A percentile compares a stretch with the other conserved stretches of the same genome.
phyloP scores from a whole-genome alignment of 2,797 vertebrate species.

The Podarcis lilfordi region DNA sequence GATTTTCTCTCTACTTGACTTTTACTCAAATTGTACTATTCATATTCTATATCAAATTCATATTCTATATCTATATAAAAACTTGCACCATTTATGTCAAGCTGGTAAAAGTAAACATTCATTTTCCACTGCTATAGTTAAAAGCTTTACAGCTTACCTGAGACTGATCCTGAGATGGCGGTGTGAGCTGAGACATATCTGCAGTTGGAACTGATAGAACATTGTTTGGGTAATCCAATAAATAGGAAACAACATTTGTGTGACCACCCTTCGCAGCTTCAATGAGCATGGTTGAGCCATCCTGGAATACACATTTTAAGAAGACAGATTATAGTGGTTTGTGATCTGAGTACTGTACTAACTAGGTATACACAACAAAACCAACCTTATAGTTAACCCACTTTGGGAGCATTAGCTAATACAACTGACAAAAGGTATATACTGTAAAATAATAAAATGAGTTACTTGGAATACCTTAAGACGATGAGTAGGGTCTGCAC shows the following conservation, averaged over 20 bases:
- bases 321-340: slow-evolving; percentile 60
- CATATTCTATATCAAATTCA: not conserved
- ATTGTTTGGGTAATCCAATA: slow-evolving; percentile 99
- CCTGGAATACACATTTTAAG: slow-evolving; percentile 78
- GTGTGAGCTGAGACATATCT: slow-evolving; percentile 94
- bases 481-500: slow-evolving; percentile 97
- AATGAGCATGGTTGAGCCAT: slow-evolving; percentile 99
- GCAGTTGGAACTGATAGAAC: slow-evolving; percentile 92
- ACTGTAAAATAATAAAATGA: not conserved
- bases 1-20: not conserved
- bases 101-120: not conserved
- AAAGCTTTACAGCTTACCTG: slow-evolving; percentile 82
- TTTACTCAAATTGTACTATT: not conserved
- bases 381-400: not conserved
- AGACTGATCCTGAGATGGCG: slow-evolving; percentile 96
- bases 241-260: slow-evolving; percentile 98
- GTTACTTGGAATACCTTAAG: slow-evolving; percentile 88
- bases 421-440: slow-evolving; percentile 28
- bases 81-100: not conserved
- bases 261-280: slow-evolving; percentile 99
- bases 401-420: not conserved
- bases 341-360: accelerated
- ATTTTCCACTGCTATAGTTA: slow-evolving; percentile 12
- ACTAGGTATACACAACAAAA: not conserved
- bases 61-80: not conserved